Base-by-base conservation (phyloP, 2,797 vertebrate genomes). In the Euphonia xanthogaster region DNA sequence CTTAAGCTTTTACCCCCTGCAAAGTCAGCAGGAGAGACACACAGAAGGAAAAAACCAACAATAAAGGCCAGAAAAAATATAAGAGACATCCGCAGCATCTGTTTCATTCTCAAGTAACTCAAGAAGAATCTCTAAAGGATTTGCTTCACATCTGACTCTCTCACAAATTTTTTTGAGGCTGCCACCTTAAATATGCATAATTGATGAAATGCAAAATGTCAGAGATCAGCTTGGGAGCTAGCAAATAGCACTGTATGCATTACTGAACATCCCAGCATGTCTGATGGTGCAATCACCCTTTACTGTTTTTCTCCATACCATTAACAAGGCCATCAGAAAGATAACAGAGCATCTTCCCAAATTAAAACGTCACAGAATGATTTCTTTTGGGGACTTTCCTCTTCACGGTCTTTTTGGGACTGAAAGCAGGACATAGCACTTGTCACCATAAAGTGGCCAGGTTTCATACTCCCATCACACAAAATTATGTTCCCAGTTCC, bases 131-230 rank as follows among this genome's bases (percentile, higher is more conserved):
- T 81, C 40, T 66, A 33, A 67, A 81, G 18, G 13, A 91, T 65
- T 35, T 84, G 61, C 30, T 71, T 60, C 35, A 70, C 33, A 55
- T 81, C 15, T 78, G 50, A 75, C 18, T 48, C 22, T 23, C 19
- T 72, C 27, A 14, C 18, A 92, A 54, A 21, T 10, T 27, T 28
- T 92, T n/a, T 53, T 24, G 42, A 92, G 45, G 44, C 35, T 87
- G 40, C 10, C 60, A 82, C 40, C 74, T 54, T 82, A 65, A 74
- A 61, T 55, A 57, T 0, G 0, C 0, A 0, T 50, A n/a, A 40
- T 19, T 62, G 51, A 51, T 31, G 21, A 79, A 85, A 89, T 14
- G 44, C 21, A 62, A 58, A 82, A 60, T 12, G 7, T 35, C 66
- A 55, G 25, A 24, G 35, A 39, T 35, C 37, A 82, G 37, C 60